Base-by-base conservation (phyloP, 2,888 invertebrate genomes). In the Uloborus plumipes region DNA sequence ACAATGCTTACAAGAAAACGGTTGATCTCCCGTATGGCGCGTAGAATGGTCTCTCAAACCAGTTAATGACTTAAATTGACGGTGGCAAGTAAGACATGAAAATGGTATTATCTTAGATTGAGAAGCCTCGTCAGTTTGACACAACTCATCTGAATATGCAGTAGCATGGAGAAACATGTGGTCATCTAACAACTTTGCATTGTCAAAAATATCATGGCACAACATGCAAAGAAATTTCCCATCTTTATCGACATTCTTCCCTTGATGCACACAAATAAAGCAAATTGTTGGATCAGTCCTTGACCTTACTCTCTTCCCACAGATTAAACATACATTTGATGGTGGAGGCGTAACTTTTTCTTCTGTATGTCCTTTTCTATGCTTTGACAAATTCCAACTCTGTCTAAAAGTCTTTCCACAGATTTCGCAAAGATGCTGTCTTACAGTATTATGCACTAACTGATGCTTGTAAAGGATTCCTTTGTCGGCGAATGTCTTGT, bases 351-450 rank as follows among this genome's bases (percentile, higher is more conserved):
- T 2, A 16, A 11, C 47, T 20, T 70, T 55, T 3, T 20, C 70
- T 3, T 20, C 70, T 18, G 31, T 2, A 31, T 67, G 67, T n/a
- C n/a, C 53, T 18, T 58, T 20, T 20, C 4, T 70, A n/a, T 70
- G 70, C 18, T 70, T 70, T 39, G n/a, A 18, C 53, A 70, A 70
- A 22, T 70, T 26, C 70, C 70, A 59, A 0, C 16, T 18, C 20
- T 70, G 70, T 20, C 2, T 31, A 22, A 70, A 70, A 9, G 58
- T 53, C 31, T 70, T 70, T 15, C 70, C 70, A 58, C 70, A 70
- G 26, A 70, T 47, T 70, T 70, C 70, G 55, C 70, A 70, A 7
- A 26, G 58, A 58, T 31, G 58, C 14, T 58, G 58, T 58, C 13
- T 20, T 18, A 55, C 58, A 20, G 47, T 47, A 13, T 39, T 70